phyloP scores from a whole-genome alignment of 2,113 vertebrate species.

The Tympanuchus pallidicinctus region DNA sequence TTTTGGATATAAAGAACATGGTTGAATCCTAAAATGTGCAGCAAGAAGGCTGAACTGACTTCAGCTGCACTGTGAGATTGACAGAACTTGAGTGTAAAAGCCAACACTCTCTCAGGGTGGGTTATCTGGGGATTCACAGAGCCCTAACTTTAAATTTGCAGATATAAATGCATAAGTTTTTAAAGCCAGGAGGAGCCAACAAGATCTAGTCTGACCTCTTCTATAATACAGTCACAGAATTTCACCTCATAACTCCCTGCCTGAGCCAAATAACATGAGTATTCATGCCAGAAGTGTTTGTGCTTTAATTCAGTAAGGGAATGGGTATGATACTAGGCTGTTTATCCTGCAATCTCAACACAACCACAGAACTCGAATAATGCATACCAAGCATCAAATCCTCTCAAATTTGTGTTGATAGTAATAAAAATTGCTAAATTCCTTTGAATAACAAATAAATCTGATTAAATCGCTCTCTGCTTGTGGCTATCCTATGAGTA shows the following conservation, averaged over 20 bases:
- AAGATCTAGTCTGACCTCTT: neutral
- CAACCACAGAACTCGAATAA: conserved; percentile 34
- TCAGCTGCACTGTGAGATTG: neutral
- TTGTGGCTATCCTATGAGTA: conserved; percentile 54
- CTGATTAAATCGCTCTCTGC: conserved; percentile 58
- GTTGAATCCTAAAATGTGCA: neutral
- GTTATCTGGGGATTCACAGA: neutral
- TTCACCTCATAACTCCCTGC: neutral
- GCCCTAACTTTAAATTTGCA: conserved; percentile 26
- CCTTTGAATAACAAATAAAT: conserved; percentile 64
- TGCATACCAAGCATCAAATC: neutral
- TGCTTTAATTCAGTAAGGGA: conserved; percentile 45
- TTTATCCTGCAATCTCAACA: conserved; percentile 34
- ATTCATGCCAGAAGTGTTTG: conserved; percentile 33
- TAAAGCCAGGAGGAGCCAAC: conserved; percentile 54
- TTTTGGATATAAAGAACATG: neutral
- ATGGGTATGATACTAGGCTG: conserved; percentile 1
- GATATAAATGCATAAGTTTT: conserved; percentile 60
- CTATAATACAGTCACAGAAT: neutral
- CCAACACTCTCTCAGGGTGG: neutral
- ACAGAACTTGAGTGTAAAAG: neutral
- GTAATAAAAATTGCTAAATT: conserved; percentile 58
- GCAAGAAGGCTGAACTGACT: neutral
- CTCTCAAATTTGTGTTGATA: conserved; percentile 26
- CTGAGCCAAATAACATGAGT: conserved; percentile 39